A percentile compares a stretch with the other conserved stretches of the same genome.
These are phyloP conservation scores for Tursiops truncatus DNA, from an alignment of 2,113 vertebrate genomes.

Conservation along the genomic window DNA sequence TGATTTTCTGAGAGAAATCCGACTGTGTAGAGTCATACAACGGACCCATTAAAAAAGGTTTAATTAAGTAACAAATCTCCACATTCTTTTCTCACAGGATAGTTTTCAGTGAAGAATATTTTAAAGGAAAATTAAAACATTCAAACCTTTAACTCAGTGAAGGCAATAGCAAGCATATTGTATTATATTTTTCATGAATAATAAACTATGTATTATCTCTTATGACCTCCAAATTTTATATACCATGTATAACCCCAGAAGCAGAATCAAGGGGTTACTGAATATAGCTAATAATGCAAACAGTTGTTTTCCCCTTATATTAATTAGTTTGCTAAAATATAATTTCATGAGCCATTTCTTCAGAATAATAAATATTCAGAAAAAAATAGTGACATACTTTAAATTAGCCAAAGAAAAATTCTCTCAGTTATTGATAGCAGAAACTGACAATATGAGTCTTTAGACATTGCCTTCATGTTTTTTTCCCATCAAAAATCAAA, in stretches of 20 bases:
- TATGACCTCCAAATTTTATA: background rate
- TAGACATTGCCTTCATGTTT: background rate
- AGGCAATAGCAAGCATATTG: background rate
- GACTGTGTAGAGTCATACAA: background rate
- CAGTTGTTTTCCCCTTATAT: background rate
- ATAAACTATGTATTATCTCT: background rate
- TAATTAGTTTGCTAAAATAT: conserved; percentile 8
- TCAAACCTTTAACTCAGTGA: background rate
- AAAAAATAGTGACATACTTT: background rate
- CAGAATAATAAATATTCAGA: conserved; percentile 5
- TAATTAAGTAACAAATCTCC: background rate
- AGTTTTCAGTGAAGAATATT: background rate
- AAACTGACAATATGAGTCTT: background rate
- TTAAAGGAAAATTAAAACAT: background rate
- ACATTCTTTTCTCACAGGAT: background rate
- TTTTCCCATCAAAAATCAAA: background rate
- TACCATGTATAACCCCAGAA: background rate
- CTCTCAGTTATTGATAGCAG: background rate
- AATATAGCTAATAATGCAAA: background rate
- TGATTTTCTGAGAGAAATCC: background rate
- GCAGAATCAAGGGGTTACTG: background rate
- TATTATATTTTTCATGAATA: background rate
- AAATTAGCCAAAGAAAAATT: background rate
- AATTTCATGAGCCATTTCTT: background rate
- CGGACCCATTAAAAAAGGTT: background rate